phyloP scores from a whole-genome alignment of 2,113 vertebrate genomes.

The Periophthalmus modestus region DNA sequence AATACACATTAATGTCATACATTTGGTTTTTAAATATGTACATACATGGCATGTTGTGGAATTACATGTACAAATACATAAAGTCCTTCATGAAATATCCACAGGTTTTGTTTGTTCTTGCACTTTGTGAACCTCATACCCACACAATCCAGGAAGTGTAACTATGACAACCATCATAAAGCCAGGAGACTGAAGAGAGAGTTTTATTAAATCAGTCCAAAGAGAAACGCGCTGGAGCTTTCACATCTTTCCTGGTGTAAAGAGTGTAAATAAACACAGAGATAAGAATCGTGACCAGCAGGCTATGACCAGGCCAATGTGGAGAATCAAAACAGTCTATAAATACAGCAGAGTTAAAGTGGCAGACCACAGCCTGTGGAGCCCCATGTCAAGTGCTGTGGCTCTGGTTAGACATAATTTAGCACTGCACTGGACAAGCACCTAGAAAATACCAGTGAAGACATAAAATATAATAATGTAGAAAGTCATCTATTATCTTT shows the following conservation, averaged over 20 bases:
- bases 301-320: not conserved
- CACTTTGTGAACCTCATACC: conserved; percentile 27
- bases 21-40: not conserved
- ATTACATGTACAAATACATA: not conserved
- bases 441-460: not conserved
- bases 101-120: conserved; percentile 7
- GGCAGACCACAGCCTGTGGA: not conserved
- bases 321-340: not conserved
- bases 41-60: not conserved
- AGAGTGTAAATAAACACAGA: conserved; percentile 6
- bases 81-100: not conserved
- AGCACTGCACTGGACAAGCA: not conserved
- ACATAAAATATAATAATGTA: not conserved
- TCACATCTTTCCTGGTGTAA: conserved; percentile 3
- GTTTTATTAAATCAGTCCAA: conserved; percentile 53
- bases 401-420: not conserved
- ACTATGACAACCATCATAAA: conserved; percentile 54
- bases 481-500: too few species aligned
- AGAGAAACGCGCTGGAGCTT: conserved; percentile 24
- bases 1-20: not conserved
- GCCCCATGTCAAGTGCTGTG: not conserved
- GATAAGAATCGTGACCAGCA: not conserved
- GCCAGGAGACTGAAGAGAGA: conserved; percentile 29
- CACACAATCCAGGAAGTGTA: conserved; percentile 56
- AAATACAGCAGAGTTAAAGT: conserved; percentile 1